Conservation (phyloP, 64 coral and sea anemone genomes). For the Dendronephthya gigantea region DNA sequence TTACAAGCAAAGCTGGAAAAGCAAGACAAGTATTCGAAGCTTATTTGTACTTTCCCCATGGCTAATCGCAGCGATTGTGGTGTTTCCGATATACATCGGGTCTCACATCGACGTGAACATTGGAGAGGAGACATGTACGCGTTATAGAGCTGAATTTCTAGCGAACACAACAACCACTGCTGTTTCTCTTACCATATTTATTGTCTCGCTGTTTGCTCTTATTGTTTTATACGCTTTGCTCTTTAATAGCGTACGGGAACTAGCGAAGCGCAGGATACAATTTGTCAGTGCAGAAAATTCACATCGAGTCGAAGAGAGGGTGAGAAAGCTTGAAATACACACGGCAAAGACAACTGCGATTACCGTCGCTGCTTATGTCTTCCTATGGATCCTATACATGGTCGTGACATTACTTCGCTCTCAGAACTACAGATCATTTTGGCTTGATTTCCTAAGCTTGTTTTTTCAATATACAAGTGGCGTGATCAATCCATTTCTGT, state of each 20-base stretch:
- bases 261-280: not conserved
- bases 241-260: not conserved
- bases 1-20: not conserved
- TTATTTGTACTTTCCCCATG: not conserved
- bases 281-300: not conserved
- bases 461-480: slow-evolving; percentile 6
- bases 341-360: slow-evolving; percentile 6
- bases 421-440: not conserved
- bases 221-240: slow-evolving; percentile 5
- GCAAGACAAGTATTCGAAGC: not conserved
- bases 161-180: not conserved
- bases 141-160: not conserved
- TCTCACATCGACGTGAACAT: not conserved
- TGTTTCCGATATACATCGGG: not conserved
- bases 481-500: not conserved
- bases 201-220: not conserved
- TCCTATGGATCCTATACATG: slow-evolving; percentile 11
- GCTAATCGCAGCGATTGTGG: not conserved
- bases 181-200: slow-evolving; percentile 4
- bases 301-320: not conserved
- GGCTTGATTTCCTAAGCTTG: not conserved
- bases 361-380: slow-evolving; percentile 7
- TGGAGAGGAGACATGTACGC: not conserved
- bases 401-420: not conserved
- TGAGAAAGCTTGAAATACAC: not conserved